Conservation (phyloP, 2,113 vertebrate genomes). For the Toxostoma redivivum region DNA sequence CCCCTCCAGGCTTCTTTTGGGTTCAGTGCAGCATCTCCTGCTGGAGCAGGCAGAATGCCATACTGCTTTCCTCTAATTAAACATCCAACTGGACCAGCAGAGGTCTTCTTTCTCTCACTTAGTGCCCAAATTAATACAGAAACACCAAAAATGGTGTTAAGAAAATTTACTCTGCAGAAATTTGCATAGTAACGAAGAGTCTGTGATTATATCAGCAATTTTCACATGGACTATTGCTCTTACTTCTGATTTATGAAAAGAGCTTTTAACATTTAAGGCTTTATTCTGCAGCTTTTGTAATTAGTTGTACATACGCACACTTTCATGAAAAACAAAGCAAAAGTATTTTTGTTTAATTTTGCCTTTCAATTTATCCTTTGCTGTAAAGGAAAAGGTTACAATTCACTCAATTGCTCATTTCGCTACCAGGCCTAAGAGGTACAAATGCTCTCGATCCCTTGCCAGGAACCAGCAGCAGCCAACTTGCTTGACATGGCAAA, state of each 20-base stretch:
- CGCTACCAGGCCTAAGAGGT: not conserved
- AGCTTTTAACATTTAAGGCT: not conserved
- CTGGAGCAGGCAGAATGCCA: not conserved
- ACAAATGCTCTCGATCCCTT: not conserved
- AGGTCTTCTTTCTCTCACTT: not conserved
- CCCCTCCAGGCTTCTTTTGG: accelerated
- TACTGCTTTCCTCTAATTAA: not conserved
- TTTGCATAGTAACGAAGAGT: not conserved
- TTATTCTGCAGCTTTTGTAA: not conserved
- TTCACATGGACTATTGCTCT: not conserved
- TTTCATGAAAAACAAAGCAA: not conserved
- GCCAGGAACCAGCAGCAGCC: not conserved
- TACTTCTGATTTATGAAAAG: not conserved
- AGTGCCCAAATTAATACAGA: not conserved
- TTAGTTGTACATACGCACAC: not conserved
- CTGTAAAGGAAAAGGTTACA: not conserved
- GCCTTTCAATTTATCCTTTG: not conserved
- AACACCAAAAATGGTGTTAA: not conserved
- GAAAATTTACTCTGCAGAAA: not conserved
- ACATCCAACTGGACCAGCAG: not conserved
- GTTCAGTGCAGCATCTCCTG: not conserved
- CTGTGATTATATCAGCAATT: not conserved
- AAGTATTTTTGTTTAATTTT: not conserved
- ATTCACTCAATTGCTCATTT: not conserved
- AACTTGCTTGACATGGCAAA: not conserved